Conservation (phyloP, 2,797 vertebrate genomes). For the Tapirus indicus region DNA sequence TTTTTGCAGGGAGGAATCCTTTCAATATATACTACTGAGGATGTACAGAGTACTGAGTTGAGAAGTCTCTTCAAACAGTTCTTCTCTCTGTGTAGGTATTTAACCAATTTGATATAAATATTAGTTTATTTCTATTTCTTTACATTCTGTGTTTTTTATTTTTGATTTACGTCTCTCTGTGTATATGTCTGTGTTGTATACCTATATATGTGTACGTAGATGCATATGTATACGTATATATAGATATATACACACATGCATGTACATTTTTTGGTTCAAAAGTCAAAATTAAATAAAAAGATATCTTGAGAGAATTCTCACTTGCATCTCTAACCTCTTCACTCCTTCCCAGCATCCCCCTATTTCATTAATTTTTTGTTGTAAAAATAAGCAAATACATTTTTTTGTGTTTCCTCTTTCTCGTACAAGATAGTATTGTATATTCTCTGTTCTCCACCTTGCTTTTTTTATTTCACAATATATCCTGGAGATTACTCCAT, state of each 20-base stretch:
- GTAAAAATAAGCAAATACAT: background rate
- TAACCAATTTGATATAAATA: background rate
- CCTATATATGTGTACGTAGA: too few species aligned
- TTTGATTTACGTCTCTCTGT: background rate
- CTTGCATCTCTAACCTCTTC: background rate
- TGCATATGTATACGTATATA: too few species aligned
- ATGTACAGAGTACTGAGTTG: background rate
- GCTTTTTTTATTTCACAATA: background rate
- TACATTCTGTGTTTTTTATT: background rate
- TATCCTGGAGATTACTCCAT: background rate
- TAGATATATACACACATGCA: background rate
- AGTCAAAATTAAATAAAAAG: background rate
- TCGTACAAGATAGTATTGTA: background rate
- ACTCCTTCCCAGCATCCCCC: background rate
- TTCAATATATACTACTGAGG: background rate
- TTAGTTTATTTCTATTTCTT: background rate
- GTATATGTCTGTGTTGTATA: background rate
- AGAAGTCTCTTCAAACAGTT: background rate
- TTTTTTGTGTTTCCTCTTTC: background rate
- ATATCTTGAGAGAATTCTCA: background rate
- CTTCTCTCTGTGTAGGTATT: background rate
- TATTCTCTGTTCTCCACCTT: background rate
- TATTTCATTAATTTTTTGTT: slow-evolving; percentile 41
- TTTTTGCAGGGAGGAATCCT: background rate
- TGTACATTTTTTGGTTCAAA: background rate